phyloP scores from a whole-genome alignment of 2,888 invertebrate genomes.

The Calameuta pallipes region DNA sequence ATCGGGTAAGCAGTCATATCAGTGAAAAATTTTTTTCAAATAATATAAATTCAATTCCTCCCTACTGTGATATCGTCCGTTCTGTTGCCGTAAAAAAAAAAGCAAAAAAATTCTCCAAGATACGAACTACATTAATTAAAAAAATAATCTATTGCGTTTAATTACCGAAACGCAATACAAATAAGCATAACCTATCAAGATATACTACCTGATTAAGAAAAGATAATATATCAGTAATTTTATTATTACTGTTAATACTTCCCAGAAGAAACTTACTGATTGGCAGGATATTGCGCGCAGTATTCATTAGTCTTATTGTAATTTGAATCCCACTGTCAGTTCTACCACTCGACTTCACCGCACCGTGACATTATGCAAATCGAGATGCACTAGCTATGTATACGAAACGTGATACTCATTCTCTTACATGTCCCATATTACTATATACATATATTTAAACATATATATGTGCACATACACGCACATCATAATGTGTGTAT shows the following conservation, averaged over 20 bases:
- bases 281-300: not conserved
- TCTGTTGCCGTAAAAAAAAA: not conserved
- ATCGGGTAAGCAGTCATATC: not conserved
- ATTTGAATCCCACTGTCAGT: not conserved
- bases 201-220: too few species aligned
- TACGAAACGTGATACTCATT: not conserved
- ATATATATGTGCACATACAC: not conserved
- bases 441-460: not conserved
- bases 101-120: not conserved
- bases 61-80: not conserved
- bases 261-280: not conserved
- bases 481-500: too few species aligned
- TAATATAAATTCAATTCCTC: not conserved
- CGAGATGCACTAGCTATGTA: not conserved
- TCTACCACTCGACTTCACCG: not conserved
- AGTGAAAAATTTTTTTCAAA: not conserved
- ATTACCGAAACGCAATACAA: not conserved
- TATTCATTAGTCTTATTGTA: not conserved
- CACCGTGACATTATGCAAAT: not conserved
- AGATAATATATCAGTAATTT: too few species aligned
- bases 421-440: not conserved
- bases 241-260: not conserved
- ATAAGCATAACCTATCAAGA: too few species aligned
- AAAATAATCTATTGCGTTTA: not conserved
- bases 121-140: not conserved